Base-by-base conservation (phyloP, 2,888 invertebrate species). In the Arrhopalites spinosus region DNA sequence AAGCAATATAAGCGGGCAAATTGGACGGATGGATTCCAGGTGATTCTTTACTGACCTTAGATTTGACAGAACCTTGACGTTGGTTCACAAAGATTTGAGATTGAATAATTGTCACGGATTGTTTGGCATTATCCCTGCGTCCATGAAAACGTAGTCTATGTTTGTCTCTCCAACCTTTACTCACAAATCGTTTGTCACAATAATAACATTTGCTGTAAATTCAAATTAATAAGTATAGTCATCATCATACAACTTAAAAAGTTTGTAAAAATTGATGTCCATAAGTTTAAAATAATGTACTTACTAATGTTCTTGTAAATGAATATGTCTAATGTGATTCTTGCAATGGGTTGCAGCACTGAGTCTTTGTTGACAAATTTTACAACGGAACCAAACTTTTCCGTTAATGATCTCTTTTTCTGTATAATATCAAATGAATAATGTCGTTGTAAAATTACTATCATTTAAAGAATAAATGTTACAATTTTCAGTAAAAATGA, bases 281-380 rank as follows among this genome's bases (percentile, higher is more conserved):
- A n/a, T n/a, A n/a, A n/a, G n/a, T 36, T 36, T 36, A 36, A 36
- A 36, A 36, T 7, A 11, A 36, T 36, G 11, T n/a, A 36, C 36
- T 36, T 36, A 36, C 36, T 23, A 71, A 27, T 36, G 23, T 30
- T 71, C 56, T 23, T 59, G 59, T 17, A 71, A 43, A 43, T 71
- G 71, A 30, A 71, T 23, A 30, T 71, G 59, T 36, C 71, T 30
- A 59, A 71, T 23, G 25, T 71, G 71, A 29, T 43, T 56, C 1
- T 29, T 56, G 5, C 20, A 25, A 71, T 13, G 23, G 15, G 2
- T n/a, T 71, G 59, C n/a, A n/a, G n/a, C n/a, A 3, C 7, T 23
- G 2, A 71, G 23, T 2, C 5, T 30, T 36, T 23, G 23, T 11
- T 36, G 1, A 30, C 71, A 71, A 15, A 71, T 30, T 29, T 61